Evolutionary conservation across 1,140 invertebrate species (phyloP), one percentile per base, ranked within the genome.

Genomic region (Chelonus insularis): DNA sequence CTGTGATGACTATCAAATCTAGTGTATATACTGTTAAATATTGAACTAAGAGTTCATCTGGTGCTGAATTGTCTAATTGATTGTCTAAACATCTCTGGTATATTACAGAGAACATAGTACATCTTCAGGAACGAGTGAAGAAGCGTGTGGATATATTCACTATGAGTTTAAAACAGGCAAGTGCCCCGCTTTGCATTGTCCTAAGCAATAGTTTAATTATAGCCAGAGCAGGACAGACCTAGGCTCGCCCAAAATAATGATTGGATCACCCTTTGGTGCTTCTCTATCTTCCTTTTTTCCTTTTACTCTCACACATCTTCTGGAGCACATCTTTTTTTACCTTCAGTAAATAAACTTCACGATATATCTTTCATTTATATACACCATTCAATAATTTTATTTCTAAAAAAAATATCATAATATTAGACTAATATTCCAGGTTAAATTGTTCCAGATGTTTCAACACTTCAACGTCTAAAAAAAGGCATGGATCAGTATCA

Each of bases 231-330:
- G 67, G 66, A 68, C 68, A 61, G 64, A 68, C 69, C 71, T 70
- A 77, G 70, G 68, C 72, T 72, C 68, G 74, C 74, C 74, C 65
- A 75, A 76, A 78, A 78, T 78, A 78, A 77, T 76, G 72, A 77
- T 76, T 75, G 72, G 70, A 74, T 76, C 74, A 76, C 69, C 72
- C 67, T 60, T 69, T 60, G 50, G 66, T 37, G 45, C 51, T 37
- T 50, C 37, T 50, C 62, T 66, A 43, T 59, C n/a, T 20, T 62
- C 50, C 58, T 66, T 66, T 58, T 57, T 51, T 39, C 14, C 21
- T 52, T 37, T 47, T 32, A n/a, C 48, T 32, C 25, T 52, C 14
- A 25, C 18, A 6, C 32, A 18, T 47, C 52, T 60, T 39, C 34
- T 65, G 65, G 36, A 14, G 12, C 11, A 39, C 69, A 65, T 62